A percentile compares a stretch with the other conserved stretches of the same genome.
Conservation (phyloP, 2,797 vertebrate species). For the Poecilia velifera region DNA sequence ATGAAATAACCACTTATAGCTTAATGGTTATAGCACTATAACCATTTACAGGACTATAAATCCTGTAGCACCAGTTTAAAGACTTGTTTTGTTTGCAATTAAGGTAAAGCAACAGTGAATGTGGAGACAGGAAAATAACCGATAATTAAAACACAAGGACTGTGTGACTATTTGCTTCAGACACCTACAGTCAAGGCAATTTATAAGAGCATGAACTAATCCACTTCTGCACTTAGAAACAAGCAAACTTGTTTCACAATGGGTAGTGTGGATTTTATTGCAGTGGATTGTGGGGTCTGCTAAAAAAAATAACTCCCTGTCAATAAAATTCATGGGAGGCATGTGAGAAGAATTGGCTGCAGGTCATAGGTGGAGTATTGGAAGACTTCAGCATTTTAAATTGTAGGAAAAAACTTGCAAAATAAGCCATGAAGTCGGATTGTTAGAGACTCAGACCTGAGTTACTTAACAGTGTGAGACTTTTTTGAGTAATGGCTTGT, state of each 20-base stretch:
- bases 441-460: not conserved
- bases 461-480: not conserved
- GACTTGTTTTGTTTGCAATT: not conserved
- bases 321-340: slow-evolving; percentile 10
- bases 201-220: not conserved
- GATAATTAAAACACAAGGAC: not conserved
- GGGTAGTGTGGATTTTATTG: not conserved
- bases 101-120: not conserved
- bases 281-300: not conserved
- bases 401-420: not conserved
- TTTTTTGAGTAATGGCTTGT: slow-evolving; percentile 11
- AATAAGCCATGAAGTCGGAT: not conserved
- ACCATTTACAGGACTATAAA: too few relatives aligned
- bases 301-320: not conserved
- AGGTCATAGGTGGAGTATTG: slow-evolving; percentile 1
- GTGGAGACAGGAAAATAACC: too few relatives aligned
- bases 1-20: not conserved
- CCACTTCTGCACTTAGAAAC: not conserved
- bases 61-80: not conserved
- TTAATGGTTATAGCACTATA: not conserved
- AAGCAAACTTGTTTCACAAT: not conserved
- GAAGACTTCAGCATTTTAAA: not conserved
- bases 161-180: not conserved
- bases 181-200: not conserved
- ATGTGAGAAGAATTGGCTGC: slow-evolving; percentile 6